Conservation (phyloP, 2,797 vertebrate genomes). For the Delichon dasypus region DNA sequence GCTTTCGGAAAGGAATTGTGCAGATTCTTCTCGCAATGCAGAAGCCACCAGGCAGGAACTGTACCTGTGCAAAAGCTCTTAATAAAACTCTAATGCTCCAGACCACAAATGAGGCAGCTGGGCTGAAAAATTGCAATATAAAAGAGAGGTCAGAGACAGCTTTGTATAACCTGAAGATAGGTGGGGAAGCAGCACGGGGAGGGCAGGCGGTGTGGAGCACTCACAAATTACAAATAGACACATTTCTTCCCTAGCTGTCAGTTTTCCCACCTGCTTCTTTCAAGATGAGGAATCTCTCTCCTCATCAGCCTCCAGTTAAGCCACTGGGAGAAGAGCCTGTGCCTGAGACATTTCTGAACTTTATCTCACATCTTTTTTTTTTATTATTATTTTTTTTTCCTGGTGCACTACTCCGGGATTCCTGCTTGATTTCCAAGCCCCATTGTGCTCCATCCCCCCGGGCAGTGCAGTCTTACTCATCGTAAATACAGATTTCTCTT, state of each 20-base stretch:
- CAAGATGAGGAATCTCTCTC: background rate
- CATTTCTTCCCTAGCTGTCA: background rate
- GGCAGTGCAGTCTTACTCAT: conserved; percentile 16
- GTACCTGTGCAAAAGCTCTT: background rate
- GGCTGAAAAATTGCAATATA: background rate
- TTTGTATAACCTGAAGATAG: background rate
- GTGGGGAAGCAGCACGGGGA: background rate
- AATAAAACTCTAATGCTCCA: background rate
- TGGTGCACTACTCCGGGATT: background rate
- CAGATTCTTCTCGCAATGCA: background rate
- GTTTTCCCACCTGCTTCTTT: conserved; percentile 7
- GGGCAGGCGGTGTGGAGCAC: background rate
- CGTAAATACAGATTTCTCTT: conserved; percentile 32
- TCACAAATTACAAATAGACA: background rate
- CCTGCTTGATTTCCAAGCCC: background rate
- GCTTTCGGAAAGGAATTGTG: background rate
- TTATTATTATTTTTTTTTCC: background rate
- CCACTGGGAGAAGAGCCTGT: background rate
- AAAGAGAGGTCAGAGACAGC: background rate
- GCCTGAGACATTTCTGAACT: conserved; percentile 21
- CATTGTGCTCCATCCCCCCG: background rate
- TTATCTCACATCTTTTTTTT: background rate
- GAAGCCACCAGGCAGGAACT: background rate
- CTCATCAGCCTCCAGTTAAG: background rate
- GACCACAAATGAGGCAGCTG: background rate